These are phyloP conservation scores for Rhinophrynus dorsalis DNA, from an alignment of 2,797 vertebrate species.

Conservation along the genomic window DNA sequence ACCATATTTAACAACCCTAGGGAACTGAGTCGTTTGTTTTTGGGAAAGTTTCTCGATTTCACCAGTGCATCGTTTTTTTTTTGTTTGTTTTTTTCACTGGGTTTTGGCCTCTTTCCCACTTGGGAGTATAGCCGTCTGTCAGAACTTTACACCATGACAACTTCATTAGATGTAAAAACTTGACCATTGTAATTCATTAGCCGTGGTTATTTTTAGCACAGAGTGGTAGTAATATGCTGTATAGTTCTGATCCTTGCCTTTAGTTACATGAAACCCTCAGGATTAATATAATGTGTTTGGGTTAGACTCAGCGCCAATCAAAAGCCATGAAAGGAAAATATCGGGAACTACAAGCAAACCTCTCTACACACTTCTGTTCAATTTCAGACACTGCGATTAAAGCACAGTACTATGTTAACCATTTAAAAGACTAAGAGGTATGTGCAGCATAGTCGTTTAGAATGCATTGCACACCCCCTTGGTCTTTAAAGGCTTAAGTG, in stretches of 20 bases:
- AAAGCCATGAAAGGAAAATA: slow-evolving; percentile 10
- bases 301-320: slow-evolving; percentile 29
- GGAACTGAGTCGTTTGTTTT: slow-evolving; percentile 45
- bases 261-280: slow-evolving; percentile 17
- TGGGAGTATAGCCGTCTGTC: slow-evolving; percentile 17
- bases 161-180: slow-evolving; percentile 37
- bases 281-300: slow-evolving; percentile 40
- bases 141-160: slow-evolving; percentile 39
- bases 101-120: slow-evolving; percentile 22
- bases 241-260: slow-evolving; percentile 23
- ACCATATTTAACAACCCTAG: slow-evolving; percentile 38
- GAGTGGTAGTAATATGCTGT: slow-evolving; percentile 10
- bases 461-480: too few species aligned
- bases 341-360: slow-evolving; percentile 11
- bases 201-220: slow-evolving; percentile 38
- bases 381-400: background rate
- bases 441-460: too few species aligned
- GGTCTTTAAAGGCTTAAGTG: too few species aligned
- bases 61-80: slow-evolving; percentile 12
- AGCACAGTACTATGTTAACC: too few species aligned
- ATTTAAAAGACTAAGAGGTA: too few species aligned
- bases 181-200: slow-evolving; percentile 44
- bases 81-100: background rate
- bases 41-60: slow-evolving; percentile 42
- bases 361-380: background rate